These are phyloP conservation scores for Chrysodeixis includens DNA, from an alignment of 2,888 invertebrate genomes.

Conservation along the genomic window DNA sequence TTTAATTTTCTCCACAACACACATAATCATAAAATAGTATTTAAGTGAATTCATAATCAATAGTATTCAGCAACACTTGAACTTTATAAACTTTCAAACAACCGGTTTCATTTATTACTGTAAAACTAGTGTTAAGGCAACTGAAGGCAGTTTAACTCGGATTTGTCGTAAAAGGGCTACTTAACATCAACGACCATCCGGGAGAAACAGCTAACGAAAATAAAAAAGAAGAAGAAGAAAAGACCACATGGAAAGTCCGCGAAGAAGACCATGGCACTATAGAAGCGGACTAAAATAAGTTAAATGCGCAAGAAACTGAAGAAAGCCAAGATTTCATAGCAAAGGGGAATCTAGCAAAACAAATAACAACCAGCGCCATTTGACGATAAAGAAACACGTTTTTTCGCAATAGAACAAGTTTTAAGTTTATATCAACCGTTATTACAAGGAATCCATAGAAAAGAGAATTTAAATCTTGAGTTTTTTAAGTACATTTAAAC, in stretches of 20 bases:
- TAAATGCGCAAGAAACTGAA: conserved; percentile 86
- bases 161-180: conserved; percentile 84
- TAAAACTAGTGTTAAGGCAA: conserved; percentile 87
- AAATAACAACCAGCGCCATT: conserved; percentile 86
- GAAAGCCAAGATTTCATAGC: conserved; percentile 84
- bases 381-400: conserved; percentile 90
- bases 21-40: conserved; percentile 84
- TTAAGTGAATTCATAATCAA: conserved; percentile 85
- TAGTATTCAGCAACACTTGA: conserved; percentile 89
- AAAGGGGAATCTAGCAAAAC: conserved; percentile 82
- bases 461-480: conserved; percentile 87
- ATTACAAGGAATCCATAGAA: conserved; percentile 89
- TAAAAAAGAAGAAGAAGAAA: conserved; percentile 73
- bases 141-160: conserved; percentile 85
- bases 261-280: conserved; percentile 77
- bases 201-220: conserved; percentile 77
- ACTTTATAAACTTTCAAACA: conserved; percentile 76
- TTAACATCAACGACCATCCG: conserved; percentile 84
- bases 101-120: conserved; percentile 85
- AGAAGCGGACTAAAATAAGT: conserved; percentile 80
- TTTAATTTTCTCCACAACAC: conserved; percentile 78
- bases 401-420: conserved; percentile 90
- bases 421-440: conserved; percentile 90
- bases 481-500: conserved; percentile 89
- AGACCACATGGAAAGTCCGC: conserved; percentile 76